These are phyloP conservation scores for Acromyrmex echinatior DNA, from an alignment of 1,140 invertebrate species.

Conservation along the genomic window DNA sequence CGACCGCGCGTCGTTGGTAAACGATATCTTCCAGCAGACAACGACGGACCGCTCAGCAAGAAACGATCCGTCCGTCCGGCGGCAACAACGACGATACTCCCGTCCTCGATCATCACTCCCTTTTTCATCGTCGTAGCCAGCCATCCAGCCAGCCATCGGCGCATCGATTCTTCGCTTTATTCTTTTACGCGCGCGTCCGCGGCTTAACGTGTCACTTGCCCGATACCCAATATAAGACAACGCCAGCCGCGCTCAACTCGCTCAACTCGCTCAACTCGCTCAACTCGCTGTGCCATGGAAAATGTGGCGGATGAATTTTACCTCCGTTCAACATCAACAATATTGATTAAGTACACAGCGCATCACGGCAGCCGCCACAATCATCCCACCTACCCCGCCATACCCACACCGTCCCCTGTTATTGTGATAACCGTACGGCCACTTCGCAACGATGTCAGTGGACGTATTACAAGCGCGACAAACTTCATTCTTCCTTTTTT, in stretches of 20 bases:
- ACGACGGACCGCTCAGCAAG: background rate
- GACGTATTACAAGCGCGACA: conserved; percentile 35
- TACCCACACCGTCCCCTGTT: conserved; percentile 1
- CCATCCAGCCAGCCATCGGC: conserved; percentile 4
- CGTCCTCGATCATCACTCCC: conserved; percentile 43
- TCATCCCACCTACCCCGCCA: background rate
- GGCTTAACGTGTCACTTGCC: conserved; percentile 68
- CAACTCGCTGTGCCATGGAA: conserved; percentile 12
- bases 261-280: too few species aligned
- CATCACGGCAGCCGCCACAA: conserved; percentile 5
- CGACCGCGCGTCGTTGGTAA: conserved; percentile 11
- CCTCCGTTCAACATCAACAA: conserved; percentile 67
- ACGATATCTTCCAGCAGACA: conserved; percentile 32
- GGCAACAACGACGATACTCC: background rate
- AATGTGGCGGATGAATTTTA: conserved; percentile 69
- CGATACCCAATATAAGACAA: conserved; percentile 59
- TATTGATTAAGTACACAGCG: conserved; percentile 72
- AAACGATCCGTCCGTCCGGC: conserved; percentile 13
- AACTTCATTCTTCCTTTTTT: background rate
- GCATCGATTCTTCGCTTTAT: conserved; percentile 28
- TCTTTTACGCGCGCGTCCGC: conserved; percentile 58
- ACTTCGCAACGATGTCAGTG: conserved; percentile 52
- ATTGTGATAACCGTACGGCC: conserved; percentile 46
- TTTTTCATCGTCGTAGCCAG: conserved; percentile 16
- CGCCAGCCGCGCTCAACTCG: background rate